Base-by-base conservation (phyloP, 2,113 vertebrate genomes). In the Amia ocellicauda region DNA sequence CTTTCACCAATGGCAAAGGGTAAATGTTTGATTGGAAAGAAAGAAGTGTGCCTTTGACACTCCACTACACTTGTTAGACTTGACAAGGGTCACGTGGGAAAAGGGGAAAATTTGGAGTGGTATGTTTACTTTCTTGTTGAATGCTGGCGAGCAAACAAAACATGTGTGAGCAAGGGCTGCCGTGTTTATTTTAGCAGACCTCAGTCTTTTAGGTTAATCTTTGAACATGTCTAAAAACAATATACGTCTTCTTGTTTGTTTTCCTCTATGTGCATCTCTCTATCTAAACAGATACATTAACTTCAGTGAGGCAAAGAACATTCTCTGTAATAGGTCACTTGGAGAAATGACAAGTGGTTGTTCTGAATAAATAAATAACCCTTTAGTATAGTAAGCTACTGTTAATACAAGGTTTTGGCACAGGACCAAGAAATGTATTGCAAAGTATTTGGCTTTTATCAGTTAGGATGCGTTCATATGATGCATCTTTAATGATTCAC, bases 1-100 rank as follows among this genome's bases (percentile, higher is more conserved):
- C 88, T 93, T 90, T 94, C 89, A 89, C 88, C 73, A 63, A 83
- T 86, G 88, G 88, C 75, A 77, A 89, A 93, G 91, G 90, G 82
- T 92, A 90, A 92, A 74, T 73, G 86, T 85, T 86, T 89, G 81
- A 88, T 72, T 88, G 77, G 78, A 68, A 66, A 70, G 20, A 58
- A 84, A 65, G 77, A 62, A 63, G 60, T 71, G n/a, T 64, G 60
- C 64, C 69, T 77, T 71, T 70, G 72, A 43, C 0, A 0, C 63
- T 41, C 67, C 36, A 61, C 23, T 60, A 42, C 40, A 36, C 20
- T 27, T 23, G 43, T 16, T 59, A 43, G 50, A 58, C 64, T 36
- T 27, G 57, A n/a, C 41, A 17, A 4, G 43, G 27, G 31, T 62
- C 47, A 53, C 24, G 42, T 50, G 47, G 47, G 47, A 50, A 47